A percentile compares a stretch with the other conserved stretches of the same genome.
Evolutionary conservation across 2,888 invertebrate species (phyloP).

Genomic region (Eupithecia vulgata): DNA sequence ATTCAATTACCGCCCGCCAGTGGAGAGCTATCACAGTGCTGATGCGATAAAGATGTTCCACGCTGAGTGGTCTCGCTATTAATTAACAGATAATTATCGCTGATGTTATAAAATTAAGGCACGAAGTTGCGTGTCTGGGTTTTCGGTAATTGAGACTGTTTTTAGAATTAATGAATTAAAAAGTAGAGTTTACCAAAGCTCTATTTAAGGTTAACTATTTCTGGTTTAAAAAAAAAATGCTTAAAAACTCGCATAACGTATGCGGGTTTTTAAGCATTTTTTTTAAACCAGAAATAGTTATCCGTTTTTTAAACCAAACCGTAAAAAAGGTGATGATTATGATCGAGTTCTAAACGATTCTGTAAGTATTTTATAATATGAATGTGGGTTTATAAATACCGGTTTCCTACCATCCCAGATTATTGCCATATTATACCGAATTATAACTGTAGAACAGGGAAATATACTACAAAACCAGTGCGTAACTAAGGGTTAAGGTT

Average conservation of each 20-base stretch:
- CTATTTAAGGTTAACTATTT: background rate
- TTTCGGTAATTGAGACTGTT: conserved; percentile 11
- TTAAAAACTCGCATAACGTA: too few relatives aligned
- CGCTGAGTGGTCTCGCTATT: conserved; percentile 51
- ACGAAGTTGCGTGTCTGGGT: conserved; percentile 11
- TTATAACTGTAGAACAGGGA: background rate
- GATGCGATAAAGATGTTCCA: conserved; percentile 44
- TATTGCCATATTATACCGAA: background rate
- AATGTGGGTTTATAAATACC: background rate
- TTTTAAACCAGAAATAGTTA: too few relatives aligned
- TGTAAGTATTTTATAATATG: background rate
- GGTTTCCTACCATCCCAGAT: background rate
- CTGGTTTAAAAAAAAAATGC: too few relatives aligned
- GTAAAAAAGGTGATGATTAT: background rate
- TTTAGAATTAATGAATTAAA: background rate
- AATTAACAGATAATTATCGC: conserved; percentile 60
- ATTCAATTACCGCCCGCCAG: conserved; percentile 48
- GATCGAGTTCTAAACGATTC: background rate
- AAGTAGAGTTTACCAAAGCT: background rate
- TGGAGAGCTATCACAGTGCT: conserved; percentile 49
- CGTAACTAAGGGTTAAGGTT: background rate
- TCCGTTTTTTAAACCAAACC: background rate
- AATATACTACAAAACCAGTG: background rate
- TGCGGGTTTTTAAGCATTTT: background rate
- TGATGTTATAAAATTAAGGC: conserved; percentile 36